Evolutionary conservation across 2,113 vertebrate species (phyloP), one percentile per base, ranked within the genome.

Genomic region (Stegastes partitus): DNA sequence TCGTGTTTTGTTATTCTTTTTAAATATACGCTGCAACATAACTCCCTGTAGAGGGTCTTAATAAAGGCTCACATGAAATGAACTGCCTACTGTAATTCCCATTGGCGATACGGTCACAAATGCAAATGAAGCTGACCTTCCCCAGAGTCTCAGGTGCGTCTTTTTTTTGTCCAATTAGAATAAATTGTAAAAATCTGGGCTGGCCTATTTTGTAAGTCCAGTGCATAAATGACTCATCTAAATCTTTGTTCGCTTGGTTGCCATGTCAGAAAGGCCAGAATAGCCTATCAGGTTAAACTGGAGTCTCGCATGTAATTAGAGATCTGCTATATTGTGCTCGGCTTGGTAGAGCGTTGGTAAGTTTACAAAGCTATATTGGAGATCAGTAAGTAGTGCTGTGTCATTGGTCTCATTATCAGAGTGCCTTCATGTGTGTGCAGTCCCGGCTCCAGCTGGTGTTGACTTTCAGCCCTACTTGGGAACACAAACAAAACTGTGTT

Each of bases 391-490:
- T 63, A 28, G 8, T 47, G 49, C 22, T 56, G 61, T 47, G 57
- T 55, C 42, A 26, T 5, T 64, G 11, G 0, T 31, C 21, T 53
- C n/a, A 50, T 39, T 51, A 23, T 55, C 56, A 50, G 37, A 28
- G 21, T 26, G 42, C 2, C 23, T n/a, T 59, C 19, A 0, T 55
- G 22, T 9, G 15, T 25, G 3, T 64, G 23, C 3, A 15, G 39
- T 55, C 50, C 28, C 50, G 37, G 58, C 58, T 66, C n/a, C n/a
- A 45, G 49, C 18, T 64, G 84, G 78, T 86, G 57, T 87, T 74
- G 65, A 83, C 77, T 88, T 89, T 58, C 68, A 87, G 50, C 45
- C 42, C 56, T 44, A 51, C 51, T 50, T 25, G 34, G 63, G 67
- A 77, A 79, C 67, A 39, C 70, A 83, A 77, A 83, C 62, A 74